These are phyloP conservation scores for Drosophila emarginata DNA, from an alignment of 2,888 invertebrate species.

Conservation along the genomic window DNA sequence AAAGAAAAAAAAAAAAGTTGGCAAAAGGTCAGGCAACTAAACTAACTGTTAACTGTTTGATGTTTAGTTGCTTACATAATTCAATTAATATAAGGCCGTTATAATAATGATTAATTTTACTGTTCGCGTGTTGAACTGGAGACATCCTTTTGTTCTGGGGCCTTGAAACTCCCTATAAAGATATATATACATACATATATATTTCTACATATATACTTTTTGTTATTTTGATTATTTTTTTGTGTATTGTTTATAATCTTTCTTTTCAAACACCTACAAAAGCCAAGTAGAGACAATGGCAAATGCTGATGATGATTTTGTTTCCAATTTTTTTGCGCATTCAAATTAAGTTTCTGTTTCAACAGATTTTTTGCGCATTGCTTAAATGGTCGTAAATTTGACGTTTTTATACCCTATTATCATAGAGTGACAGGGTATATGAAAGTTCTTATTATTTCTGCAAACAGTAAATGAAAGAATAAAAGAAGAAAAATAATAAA, in stretches of 20 bases:
- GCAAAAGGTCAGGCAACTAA: conserved; percentile 61
- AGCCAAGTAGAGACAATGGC: conserved; percentile 30
- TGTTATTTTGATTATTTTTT: conserved; percentile 9
- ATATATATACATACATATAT: background rate
- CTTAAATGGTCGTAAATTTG: conserved; percentile 29
- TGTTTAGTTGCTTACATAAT: conserved; percentile 58
- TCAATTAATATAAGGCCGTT: conserved; percentile 53
- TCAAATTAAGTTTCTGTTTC: conserved; percentile 47
- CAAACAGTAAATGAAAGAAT: too few species aligned
- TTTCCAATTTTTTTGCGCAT: conserved; percentile 43
- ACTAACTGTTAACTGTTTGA: conserved; percentile 53
- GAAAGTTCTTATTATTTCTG: background rate
- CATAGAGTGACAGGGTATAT: background rate
- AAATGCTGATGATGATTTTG: conserved; percentile 9
- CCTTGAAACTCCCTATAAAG: conserved; percentile 13
- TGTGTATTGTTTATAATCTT: conserved; percentile 18
- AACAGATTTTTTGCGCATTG: conserved; percentile 52
- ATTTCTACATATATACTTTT: background rate
- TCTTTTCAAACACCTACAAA: conserved; percentile 32
- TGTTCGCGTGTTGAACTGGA: conserved; percentile 1
- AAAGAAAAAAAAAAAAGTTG: conserved; percentile 37
- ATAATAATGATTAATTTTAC: conserved; percentile 27
- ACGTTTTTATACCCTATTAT: background rate
- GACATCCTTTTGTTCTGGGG: conserved; percentile 43
- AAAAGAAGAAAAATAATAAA: background rate